Evolutionary conservation across 2,797 vertebrate genomes (phyloP).

Genomic region (Sarcophilus harrisii): DNA sequence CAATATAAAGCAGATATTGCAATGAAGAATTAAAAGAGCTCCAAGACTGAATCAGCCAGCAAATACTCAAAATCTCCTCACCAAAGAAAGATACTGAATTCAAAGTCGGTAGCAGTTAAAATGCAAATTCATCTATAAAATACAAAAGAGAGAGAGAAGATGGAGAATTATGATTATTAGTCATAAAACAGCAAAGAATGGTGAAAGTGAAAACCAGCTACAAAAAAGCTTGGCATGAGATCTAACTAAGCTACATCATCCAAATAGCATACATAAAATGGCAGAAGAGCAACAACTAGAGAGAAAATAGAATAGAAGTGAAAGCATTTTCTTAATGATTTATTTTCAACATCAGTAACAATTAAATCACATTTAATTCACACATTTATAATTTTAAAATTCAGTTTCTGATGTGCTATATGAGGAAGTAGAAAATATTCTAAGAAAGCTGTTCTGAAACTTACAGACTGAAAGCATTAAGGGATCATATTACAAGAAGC

Average conservation of each 20-base stretch:
- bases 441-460: not conserved
- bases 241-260: not conserved
- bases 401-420: not conserved
- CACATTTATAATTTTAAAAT: not conserved
- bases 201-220: not conserved
- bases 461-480: not conserved
- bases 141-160: not conserved
- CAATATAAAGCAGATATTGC: not conserved
- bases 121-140: not conserved
- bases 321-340: not conserved
- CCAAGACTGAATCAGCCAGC: not conserved
- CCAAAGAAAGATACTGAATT: not conserved
- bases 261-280: not conserved
- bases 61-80: not conserved
- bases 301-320: not conserved
- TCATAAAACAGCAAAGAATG: not conserved
- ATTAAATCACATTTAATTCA: not conserved
- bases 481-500: not conserved
- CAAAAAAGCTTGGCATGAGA: not conserved
- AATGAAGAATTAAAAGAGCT: not conserved
- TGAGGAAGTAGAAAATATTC: not conserved
- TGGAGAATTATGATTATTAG: not conserved
- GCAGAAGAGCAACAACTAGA: not conserved
- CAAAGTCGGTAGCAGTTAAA: not conserved
- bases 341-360: not conserved